Percentiles rank a stretch among this genome's conserved stretches.
Conservation (phyloP, 2,113 vertebrate genomes). For the Pithys albifrons region DNA sequence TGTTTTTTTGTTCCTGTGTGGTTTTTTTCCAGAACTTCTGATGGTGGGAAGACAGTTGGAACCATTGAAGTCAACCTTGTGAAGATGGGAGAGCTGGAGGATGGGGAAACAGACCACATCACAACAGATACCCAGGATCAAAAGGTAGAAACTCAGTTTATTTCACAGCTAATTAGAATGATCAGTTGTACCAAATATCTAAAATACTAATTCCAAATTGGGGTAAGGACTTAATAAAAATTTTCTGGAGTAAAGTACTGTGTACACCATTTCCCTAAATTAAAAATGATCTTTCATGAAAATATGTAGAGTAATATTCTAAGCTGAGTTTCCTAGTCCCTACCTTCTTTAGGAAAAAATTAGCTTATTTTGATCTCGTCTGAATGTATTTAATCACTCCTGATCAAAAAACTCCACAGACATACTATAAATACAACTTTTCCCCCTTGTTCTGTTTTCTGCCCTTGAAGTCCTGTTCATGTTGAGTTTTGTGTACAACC, state of each 20-base stretch:
- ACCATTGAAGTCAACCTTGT: constrained; percentile 89
- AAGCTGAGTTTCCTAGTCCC: background rate
- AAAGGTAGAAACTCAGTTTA: constrained; percentile 76
- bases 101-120: constrained; percentile 85
- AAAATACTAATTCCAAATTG: constrained; percentile 12
- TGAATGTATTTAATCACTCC: background rate
- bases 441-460: constrained; percentile 9
- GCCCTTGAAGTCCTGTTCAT: background rate
- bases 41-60: constrained; percentile 90
- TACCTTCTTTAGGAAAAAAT: background rate
- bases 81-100: constrained; percentile 95
- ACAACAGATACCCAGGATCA: constrained; percentile 81
- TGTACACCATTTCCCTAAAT: background rate
- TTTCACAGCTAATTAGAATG: constrained; percentile 40
- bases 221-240: constrained; percentile 64
- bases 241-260: background rate
- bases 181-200: constrained; percentile 39
- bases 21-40: constrained; percentile 80
- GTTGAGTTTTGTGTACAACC: background rate
- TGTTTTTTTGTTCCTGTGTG: background rate
- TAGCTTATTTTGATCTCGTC: background rate
- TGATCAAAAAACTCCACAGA: background rate
- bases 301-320: background rate
- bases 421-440: background rate
- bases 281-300: background rate